Evolutionary conservation across 2,888 invertebrate species (phyloP).

Genomic region (Nasonia oneida): DNA sequence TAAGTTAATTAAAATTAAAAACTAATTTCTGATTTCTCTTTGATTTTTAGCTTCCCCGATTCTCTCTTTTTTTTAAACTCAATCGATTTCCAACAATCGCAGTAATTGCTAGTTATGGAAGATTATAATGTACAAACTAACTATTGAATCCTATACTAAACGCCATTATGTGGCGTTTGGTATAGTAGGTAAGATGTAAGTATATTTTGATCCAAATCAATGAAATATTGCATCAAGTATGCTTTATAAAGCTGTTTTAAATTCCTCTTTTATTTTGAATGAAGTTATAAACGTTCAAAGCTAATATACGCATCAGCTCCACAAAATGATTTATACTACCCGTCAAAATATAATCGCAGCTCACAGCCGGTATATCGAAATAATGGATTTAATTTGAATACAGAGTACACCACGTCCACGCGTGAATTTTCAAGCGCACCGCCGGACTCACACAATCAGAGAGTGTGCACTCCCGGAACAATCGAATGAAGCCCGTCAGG

Average conservation of each 20-base stretch:
- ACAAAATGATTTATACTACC: not conserved
- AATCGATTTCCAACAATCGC: no score
- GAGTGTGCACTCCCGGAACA: not conserved
- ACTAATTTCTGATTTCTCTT: no score
- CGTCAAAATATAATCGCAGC: not conserved
- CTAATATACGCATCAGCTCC: not conserved
- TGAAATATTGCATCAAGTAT: not conserved
- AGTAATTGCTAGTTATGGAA: no score
- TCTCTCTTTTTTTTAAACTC: no score
- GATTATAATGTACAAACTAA: no score
- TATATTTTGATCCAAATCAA: not conserved
- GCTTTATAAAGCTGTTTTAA: not conserved
- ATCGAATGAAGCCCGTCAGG: not conserved
- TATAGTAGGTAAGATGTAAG: not conserved
- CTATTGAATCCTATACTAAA: no score
- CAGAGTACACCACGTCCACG: not conserved
- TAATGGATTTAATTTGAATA: constrained; percentile 35
- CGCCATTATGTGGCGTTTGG: no score
- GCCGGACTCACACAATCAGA: not conserved
- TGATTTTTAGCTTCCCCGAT: no score
- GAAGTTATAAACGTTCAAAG: not conserved
- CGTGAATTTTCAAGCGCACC: constrained; percentile 1
- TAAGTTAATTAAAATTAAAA: no score
- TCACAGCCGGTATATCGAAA: not conserved
- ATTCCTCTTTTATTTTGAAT: not conserved